Percentiles rank a stretch among this genome's conserved stretches.
phyloP scores from a whole-genome alignment of 2,888 invertebrate species.

The Drosophila pseudotakahashii region DNA sequence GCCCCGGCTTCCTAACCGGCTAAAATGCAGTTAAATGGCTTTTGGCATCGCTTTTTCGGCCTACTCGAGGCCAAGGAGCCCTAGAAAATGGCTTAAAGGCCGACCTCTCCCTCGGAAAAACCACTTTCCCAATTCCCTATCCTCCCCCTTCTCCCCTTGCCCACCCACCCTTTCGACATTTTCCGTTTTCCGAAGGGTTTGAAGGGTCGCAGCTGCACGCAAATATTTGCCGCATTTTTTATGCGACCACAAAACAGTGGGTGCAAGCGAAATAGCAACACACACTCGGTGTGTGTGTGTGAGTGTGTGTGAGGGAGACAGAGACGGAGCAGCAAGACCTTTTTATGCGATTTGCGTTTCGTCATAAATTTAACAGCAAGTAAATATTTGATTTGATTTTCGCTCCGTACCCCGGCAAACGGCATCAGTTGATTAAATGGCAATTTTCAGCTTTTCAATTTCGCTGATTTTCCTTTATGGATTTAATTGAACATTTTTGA shows the following conservation, averaged over 20 bases:
- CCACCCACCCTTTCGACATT: not conserved
- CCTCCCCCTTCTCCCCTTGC: too few relatives aligned
- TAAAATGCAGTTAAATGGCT: conserved; percentile 68
- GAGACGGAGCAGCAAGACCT: conserved; percentile 22
- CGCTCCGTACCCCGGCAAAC: conserved; percentile 7
- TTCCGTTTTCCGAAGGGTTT: conserved; percentile 17
- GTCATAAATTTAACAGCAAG: conserved; percentile 74
- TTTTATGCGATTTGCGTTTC: conserved; percentile 62
- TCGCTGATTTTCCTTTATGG: conserved; percentile 30
- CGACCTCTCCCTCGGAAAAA: not conserved
- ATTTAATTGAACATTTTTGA: conserved; percentile 16
- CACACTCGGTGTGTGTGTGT: not conserved
- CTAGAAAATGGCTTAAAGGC: conserved; percentile 38
- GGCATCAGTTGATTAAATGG: conserved; percentile 48
- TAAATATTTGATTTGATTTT: conserved; percentile 73
- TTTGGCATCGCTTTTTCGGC: conserved; percentile 35
- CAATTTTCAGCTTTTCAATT: conserved; percentile 48
- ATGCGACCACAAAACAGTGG: conserved; percentile 46
- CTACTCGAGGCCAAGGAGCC: conserved; percentile 37
- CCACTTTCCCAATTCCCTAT: not conserved
- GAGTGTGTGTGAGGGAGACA: not conserved
- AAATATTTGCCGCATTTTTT: conserved; percentile 71
- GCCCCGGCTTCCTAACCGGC: conserved; percentile 34
- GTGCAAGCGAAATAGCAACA: conserved; percentile 1
- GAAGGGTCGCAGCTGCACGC: conserved; percentile 62